phyloP scores from a whole-genome alignment of 1,140 invertebrate species.

The Drosophila novamexicana region DNA sequence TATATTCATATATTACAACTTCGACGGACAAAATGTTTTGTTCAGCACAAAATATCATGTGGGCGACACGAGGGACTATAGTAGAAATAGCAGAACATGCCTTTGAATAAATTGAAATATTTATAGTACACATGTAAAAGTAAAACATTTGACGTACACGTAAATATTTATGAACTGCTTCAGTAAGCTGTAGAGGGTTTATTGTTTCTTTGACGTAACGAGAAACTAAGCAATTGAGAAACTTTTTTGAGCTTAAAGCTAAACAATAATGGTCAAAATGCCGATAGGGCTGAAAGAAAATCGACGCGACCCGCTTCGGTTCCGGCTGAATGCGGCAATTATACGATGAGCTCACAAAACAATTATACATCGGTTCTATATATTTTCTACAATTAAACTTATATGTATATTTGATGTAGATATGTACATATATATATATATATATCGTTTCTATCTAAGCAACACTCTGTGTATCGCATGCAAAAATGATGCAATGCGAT shows the following conservation, averaged over 20 bases:
- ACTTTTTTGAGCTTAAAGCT: too few species aligned
- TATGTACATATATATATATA: neutral
- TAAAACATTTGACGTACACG: slow-evolving; percentile 1
- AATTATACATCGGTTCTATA: neutral
- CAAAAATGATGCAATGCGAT: slow-evolving; percentile 33
- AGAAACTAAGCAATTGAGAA: too few species aligned
- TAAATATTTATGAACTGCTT: slow-evolving; percentile 2
- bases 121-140: neutral
- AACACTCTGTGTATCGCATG: slow-evolving; percentile 11
- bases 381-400: slow-evolving; percentile 7
- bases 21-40: neutral
- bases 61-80: neutral
- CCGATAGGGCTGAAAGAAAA: neutral
- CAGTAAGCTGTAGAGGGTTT: too few species aligned
- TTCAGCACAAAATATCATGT: neutral
- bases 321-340: slow-evolving; percentile 48
- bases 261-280: neutral
- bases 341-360: slow-evolving; percentile 41
- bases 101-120: slow-evolving; percentile 18
- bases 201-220: neutral
- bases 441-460: slow-evolving; percentile 5
- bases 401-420: slow-evolving; percentile 1
- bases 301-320: slow-evolving; percentile 31
- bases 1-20: neutral
- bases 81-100: slow-evolving; percentile 10